A percentile compares a stretch with the other conserved stretches of the same genome.
phyloP scores from a whole-genome alignment of 2,113 vertebrate species.

The Xenopus borealis region DNA sequence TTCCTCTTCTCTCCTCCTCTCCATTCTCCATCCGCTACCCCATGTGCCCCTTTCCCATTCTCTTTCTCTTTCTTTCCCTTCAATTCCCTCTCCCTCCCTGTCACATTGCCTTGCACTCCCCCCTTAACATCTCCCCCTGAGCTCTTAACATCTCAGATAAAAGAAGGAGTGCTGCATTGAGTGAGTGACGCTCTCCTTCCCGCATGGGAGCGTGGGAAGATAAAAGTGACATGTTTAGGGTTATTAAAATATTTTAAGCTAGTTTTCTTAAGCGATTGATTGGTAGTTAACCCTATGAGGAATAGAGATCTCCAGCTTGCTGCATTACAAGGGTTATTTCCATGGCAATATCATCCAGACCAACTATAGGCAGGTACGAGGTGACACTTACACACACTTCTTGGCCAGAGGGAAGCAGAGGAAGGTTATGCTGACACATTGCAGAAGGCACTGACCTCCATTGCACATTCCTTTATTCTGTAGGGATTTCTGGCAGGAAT shows the following conservation, averaged over 20 bases:
- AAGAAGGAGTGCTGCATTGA: slow-evolving; percentile 32
- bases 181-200: slow-evolving; percentile 43
- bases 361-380: not conserved
- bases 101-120: slow-evolving; percentile 30
- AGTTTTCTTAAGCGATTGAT: slow-evolving; percentile 34
- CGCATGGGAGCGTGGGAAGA: slow-evolving; percentile 41
- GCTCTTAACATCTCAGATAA: slow-evolving; percentile 46
- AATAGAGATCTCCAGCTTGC: not conserved
- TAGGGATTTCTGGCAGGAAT: no score
- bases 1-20: not conserved
- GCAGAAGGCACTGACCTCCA: not conserved
- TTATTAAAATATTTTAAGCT: slow-evolving; percentile 43
- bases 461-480: not conserved
- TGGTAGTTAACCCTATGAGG: slow-evolving; percentile 35
- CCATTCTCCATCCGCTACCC: not conserved
- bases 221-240: slow-evolving; percentile 46
- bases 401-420: no score
- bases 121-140: slow-evolving; percentile 27
- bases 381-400: not conserved
- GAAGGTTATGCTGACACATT: not conserved
- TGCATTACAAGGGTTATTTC: no score
- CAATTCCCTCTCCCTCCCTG: slow-evolving; percentile 13
- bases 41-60: not conserved
- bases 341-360: no score
- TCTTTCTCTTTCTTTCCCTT: not conserved